Percentiles rank a stretch among this genome's conserved stretches.
Conservation (phyloP, 2,888 invertebrate genomes). For the Lithosia quadra region DNA sequence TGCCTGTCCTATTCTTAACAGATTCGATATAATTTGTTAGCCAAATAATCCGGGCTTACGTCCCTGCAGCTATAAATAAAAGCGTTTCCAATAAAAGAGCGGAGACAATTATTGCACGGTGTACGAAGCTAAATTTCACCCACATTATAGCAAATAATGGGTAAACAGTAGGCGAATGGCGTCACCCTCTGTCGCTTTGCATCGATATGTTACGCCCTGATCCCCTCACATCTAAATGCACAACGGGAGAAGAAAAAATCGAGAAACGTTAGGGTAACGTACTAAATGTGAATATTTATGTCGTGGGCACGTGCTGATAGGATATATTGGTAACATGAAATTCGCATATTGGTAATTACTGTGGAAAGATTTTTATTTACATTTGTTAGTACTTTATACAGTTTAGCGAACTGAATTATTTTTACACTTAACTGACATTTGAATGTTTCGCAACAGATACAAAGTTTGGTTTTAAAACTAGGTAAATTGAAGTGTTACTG, state of each 20-base stretch:
- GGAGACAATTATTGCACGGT: conserved; percentile 80
- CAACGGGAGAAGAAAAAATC: conserved; percentile 80
- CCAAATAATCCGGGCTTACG: conserved; percentile 85
- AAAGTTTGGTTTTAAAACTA: conserved; percentile 56
- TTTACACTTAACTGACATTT: not conserved
- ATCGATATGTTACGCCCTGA: conserved; percentile 81
- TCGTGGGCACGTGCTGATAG: conserved; percentile 82
- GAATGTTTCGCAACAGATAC: conserved; percentile 22
- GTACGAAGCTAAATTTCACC: conserved; percentile 83
- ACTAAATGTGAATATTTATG: conserved; percentile 85
- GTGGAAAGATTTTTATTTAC: conserved; percentile 50
- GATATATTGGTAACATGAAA: conserved; percentile 79
- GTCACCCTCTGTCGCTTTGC: conserved; percentile 75
- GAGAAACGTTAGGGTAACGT: conserved; percentile 70
- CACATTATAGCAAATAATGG: conserved; percentile 86
- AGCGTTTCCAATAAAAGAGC: conserved; percentile 74
- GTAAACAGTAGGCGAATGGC: conserved; percentile 78
- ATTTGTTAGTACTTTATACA: conserved; percentile 32
- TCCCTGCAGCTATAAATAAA: conserved; percentile 61
- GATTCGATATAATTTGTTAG: conserved; percentile 86
- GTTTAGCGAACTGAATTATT: not conserved
- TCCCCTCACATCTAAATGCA: conserved; percentile 83
- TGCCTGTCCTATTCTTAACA: conserved; percentile 81
- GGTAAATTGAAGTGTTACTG: conserved; percentile 61
- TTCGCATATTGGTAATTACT: conserved; percentile 82